A percentile compares a stretch with the other conserved stretches of the same genome.
phyloP scores from a whole-genome alignment of 2,888 invertebrate genomes.

The Uropetala carovei region DNA sequence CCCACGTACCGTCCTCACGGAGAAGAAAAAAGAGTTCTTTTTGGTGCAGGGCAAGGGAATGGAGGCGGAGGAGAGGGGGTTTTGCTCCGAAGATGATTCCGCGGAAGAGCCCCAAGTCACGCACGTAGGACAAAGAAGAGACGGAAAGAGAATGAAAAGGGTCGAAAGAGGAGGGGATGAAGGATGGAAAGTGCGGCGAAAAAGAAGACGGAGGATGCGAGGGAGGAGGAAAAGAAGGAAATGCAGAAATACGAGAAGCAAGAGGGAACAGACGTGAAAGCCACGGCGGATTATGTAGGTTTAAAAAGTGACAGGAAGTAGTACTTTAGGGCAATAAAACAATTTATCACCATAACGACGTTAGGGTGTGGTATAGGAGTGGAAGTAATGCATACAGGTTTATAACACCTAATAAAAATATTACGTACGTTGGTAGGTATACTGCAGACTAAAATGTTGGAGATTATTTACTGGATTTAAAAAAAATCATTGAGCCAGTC shows the following conservation, averaged over 20 bases:
- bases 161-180: background rate
- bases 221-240: no score
- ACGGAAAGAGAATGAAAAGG: background rate
- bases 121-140: background rate
- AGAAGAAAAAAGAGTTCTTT: background rate
- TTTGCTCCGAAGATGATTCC: background rate
- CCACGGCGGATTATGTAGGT: background rate
- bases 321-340: background rate
- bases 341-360: background rate
- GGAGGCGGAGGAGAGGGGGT: background rate
- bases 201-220: background rate
- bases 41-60: no score
- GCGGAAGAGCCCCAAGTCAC: background rate
- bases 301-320: background rate
- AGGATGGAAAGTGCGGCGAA: background rate
- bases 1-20: background rate
- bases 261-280: no score
- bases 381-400: background rate
- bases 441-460: no score
- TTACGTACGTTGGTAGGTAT: no score
- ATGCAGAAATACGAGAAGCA: no score
- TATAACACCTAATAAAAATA: no score
- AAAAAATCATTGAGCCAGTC: no score
- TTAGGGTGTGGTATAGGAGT: background rate
- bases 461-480: no score